Evolutionary conservation across 2,797 vertebrate species (phyloP).

Genomic region (Amblyopsis hoosieri): DNA sequence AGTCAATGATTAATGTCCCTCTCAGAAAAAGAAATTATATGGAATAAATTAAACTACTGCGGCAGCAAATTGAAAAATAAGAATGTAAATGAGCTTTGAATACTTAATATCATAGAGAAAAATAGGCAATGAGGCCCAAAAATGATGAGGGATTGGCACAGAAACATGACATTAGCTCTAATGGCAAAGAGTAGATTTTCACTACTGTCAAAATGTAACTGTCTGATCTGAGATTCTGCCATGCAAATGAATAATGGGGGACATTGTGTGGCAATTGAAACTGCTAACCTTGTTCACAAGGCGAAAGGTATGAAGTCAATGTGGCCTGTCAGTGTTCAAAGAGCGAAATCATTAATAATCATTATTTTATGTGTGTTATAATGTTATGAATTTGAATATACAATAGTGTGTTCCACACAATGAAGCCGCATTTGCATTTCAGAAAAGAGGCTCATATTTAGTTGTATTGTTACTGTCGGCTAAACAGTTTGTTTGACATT

Average conservation of each 20-base stretch:
- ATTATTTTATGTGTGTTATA: slow-evolving; percentile 1
- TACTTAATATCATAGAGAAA: slow-evolving; percentile 91
- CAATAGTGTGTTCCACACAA: not conserved
- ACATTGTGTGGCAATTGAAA: slow-evolving; percentile 41
- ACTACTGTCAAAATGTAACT: slow-evolving; percentile 56
- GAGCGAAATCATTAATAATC: slow-evolving; percentile 58
- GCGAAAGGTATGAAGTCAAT: slow-evolving; percentile 60
- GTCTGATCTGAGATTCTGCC: slow-evolving; percentile 48
- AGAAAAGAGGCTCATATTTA: too few species aligned
- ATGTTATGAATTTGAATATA: slow-evolving; percentile 1
- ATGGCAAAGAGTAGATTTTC: slow-evolving; percentile 45
- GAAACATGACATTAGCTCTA: slow-evolving; percentile 69
- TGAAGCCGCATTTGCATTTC: not conserved
- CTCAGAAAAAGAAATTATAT: slow-evolving; percentile 95
- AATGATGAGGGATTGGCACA: slow-evolving; percentile 77
- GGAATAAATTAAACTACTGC: slow-evolving; percentile 97
- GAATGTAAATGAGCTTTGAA: slow-evolving; percentile 96
- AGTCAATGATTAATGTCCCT: slow-evolving; percentile 95
- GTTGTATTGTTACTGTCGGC: too few species aligned
- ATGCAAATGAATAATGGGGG: slow-evolving; percentile 39
- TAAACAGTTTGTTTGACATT: too few species aligned
- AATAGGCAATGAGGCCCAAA: slow-evolving; percentile 78
- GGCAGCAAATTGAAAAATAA: slow-evolving; percentile 97
- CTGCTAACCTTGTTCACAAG: slow-evolving; percentile 71
- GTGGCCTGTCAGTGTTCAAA: slow-evolving; percentile 55